Percentiles rank a stretch among this genome's conserved stretches.
Evolutionary conservation across 2,113 vertebrate species (phyloP).

Genomic region (Macquaria ambigua): DNA sequence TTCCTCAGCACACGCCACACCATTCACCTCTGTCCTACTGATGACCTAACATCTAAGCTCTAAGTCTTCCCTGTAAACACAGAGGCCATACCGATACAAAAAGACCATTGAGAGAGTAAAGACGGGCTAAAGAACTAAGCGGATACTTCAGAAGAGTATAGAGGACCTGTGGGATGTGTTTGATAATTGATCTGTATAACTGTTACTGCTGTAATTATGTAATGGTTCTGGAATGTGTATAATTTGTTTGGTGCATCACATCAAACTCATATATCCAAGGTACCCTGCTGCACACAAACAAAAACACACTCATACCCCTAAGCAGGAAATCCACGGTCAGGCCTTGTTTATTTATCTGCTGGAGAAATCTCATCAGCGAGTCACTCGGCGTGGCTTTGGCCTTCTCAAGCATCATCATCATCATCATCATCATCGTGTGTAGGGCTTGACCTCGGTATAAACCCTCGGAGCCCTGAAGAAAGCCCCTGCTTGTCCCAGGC

Average conservation of each 20-base stretch:
- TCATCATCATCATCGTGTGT: conserved; percentile 49
- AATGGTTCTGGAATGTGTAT: conserved; percentile 22
- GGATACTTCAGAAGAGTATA: conserved; percentile 14
- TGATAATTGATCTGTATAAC: conserved; percentile 32
- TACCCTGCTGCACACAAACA: conserved; percentile 41
- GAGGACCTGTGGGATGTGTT: conserved; percentile 29
- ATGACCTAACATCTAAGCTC: conserved; percentile 75
- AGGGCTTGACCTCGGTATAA: conserved; percentile 74
- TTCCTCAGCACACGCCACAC: conserved; percentile 54
- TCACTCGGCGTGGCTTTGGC: conserved; percentile 50
- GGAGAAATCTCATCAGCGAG: conserved; percentile 71
- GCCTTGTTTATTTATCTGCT: conserved; percentile 76
- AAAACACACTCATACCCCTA: conserved; percentile 41
- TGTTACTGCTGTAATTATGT: conserved; percentile 35
- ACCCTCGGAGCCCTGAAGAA: conserved; percentile 72
- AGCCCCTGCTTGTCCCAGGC: conserved; percentile 65
- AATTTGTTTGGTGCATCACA: conserved; percentile 33
- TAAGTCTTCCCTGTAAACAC: conserved; percentile 69
- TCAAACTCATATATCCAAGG: conserved; percentile 20
- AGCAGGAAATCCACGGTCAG: conserved; percentile 67
- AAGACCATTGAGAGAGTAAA: conserved; percentile 63
- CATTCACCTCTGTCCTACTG: conserved; percentile 76
- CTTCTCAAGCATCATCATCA: conserved; percentile 56
- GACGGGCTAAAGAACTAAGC: conserved; percentile 30
- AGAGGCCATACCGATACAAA: conserved; percentile 57